These are phyloP conservation scores for Phrixothrix hirtus DNA, from an alignment of 2,888 invertebrate genomes.

Conservation along the genomic window DNA sequence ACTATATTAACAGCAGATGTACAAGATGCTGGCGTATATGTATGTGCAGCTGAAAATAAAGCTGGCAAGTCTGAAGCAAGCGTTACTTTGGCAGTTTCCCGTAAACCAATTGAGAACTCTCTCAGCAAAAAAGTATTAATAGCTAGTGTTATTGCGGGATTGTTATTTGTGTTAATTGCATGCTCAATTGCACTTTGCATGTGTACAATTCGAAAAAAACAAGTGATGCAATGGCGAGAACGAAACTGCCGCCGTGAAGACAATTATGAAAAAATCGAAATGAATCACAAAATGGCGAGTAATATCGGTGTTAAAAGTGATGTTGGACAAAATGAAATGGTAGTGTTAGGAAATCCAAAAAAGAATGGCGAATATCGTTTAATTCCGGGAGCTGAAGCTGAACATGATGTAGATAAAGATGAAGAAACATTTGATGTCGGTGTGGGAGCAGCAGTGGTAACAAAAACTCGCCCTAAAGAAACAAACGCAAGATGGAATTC, in stretches of 20 bases:
- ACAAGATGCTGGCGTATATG: constrained; percentile 76
- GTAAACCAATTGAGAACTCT: constrained; percentile 64
- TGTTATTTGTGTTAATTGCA: constrained; percentile 66
- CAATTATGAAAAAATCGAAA: constrained; percentile 80
- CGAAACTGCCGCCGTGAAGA: constrained; percentile 59
- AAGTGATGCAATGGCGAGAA: constrained; percentile 59
- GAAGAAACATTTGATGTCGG: constrained; percentile 59
- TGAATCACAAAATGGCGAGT: constrained; percentile 61
- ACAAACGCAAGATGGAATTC: constrained; percentile 47
- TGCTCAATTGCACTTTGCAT: constrained; percentile 70
- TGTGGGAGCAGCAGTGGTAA: constrained; percentile 47
- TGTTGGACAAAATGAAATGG: constrained; percentile 33
- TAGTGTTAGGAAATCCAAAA: constrained; percentile 53
- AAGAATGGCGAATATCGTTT: constrained; percentile 74
- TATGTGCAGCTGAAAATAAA: constrained; percentile 79
- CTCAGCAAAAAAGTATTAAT: constrained; percentile 66
- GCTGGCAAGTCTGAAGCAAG: constrained; percentile 77
- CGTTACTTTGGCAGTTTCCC: constrained; percentile 72
- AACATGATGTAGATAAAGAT: constrained; percentile 66
- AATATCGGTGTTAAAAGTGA: constrained; percentile 42
- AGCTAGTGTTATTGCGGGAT: constrained; percentile 70
- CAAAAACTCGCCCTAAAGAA: constrained; percentile 50
- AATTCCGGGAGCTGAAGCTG: constrained; percentile 63
- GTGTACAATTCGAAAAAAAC: constrained; percentile 63
- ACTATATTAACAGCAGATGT: constrained; percentile 73